A percentile compares a stretch with the other conserved stretches of the same genome.
phyloP scores from a whole-genome alignment of 2,113 vertebrate species.

The Mesoclemmys tuberculata region DNA sequence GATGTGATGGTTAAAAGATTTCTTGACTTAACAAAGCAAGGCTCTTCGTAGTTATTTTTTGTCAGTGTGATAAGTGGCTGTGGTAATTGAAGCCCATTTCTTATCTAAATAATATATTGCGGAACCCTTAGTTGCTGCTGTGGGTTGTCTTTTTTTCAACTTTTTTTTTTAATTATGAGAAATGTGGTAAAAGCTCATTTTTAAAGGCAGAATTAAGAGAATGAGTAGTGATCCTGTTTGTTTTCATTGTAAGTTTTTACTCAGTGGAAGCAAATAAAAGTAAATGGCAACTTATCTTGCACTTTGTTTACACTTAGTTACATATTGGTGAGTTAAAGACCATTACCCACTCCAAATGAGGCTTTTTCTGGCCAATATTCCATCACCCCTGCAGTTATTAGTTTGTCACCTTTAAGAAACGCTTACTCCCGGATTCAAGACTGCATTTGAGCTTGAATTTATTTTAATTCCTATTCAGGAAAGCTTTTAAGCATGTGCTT shows the following conservation, averaged over 20 bases:
- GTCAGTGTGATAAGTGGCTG: background rate
- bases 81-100: conserved; percentile 38
- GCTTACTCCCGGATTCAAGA: background rate
- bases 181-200: background rate
- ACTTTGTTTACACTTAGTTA: background rate
- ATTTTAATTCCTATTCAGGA: background rate
- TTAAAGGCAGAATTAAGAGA: background rate
- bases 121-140: background rate
- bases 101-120: background rate
- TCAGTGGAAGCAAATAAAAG: background rate
- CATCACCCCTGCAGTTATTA: background rate
- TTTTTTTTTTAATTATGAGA: background rate
- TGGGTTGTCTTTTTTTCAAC: background rate
- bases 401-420: background rate
- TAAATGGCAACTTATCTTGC: rapidly evolving
- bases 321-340: background rate
- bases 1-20: background rate
- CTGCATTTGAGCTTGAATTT: background rate
- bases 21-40: background rate
- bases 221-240: background rate
- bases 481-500: background rate
- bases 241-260: background rate
- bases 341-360: background rate
- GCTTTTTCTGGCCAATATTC: background rate
- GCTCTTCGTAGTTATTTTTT: background rate